Conservation (phyloP, 2,113 vertebrate species). For the Atlantisia rogersi region DNA sequence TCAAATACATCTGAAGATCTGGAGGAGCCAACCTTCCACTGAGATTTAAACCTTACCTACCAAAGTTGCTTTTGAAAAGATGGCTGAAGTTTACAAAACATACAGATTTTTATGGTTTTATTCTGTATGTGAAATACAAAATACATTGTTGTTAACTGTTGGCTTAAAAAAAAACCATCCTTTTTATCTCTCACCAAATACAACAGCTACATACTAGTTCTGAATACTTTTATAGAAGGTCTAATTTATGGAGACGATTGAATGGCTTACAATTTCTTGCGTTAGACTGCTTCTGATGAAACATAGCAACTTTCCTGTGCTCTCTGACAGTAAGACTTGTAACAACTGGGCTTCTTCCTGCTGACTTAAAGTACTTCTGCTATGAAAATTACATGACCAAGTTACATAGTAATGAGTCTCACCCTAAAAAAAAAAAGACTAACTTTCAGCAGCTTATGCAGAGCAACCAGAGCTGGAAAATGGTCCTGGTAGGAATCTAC, state of each 20-base stretch:
- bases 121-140: background rate
- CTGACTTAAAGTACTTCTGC: background rate
- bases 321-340: background rate
- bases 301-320: background rate
- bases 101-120: background rate
- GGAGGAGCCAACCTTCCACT: background rate
- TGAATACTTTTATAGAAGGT: background rate
- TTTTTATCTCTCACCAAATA: background rate
- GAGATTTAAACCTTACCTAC: background rate
- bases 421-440: background rate
- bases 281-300: background rate
- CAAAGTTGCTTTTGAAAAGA: background rate
- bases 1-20: background rate
- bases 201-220: background rate
- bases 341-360: background rate
- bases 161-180: background rate
- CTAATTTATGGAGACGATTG: background rate
- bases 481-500: background rate
- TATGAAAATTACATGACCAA: background rate
- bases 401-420: background rate
- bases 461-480: background rate
- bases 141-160: background rate
- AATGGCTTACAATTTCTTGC: background rate
- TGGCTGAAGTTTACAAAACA: background rate
- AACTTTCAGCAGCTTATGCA: fast-evolving